phyloP scores from a whole-genome alignment of 2,797 vertebrate species.

The Erithacus rubecula region DNA sequence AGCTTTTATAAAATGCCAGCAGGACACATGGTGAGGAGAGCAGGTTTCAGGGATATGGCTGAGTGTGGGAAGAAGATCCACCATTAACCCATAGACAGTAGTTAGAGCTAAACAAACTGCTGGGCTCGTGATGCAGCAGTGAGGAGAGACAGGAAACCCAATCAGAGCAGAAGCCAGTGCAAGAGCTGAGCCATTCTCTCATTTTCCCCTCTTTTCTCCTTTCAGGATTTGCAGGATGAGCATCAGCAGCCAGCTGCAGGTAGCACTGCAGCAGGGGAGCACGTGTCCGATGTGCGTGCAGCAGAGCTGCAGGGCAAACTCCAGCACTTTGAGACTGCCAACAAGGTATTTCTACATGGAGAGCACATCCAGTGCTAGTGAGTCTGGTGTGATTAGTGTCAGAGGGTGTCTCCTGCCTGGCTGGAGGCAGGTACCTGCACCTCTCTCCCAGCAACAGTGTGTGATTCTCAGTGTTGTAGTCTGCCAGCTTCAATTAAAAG shows the following conservation, averaged over 20 bases:
- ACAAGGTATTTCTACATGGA: conserved; percentile 79
- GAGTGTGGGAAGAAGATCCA: not conserved
- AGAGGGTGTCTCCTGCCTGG: not conserved
- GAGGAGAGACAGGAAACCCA: not conserved
- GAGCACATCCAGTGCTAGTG: not conserved
- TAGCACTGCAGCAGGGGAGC: conserved; percentile 69
- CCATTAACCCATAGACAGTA: not conserved
- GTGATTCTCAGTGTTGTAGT: not conserved
- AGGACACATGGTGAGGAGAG: not conserved
- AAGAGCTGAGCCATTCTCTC: not conserved
- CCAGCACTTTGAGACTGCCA: conserved; percentile 79
- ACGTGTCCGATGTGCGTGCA: conserved; percentile 69
- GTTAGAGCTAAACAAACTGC: not conserved
- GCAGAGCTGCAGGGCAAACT: conserved; percentile 83
- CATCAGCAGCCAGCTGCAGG: conserved; percentile 68
- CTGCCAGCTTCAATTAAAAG: not conserved
- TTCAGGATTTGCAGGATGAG: conserved; percentile 77
- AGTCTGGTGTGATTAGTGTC: not conserved
- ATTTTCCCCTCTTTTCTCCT: not conserved
- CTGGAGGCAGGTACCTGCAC: not conserved
- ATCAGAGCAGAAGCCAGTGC: not conserved
- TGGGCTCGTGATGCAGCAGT: rapidly evolving
- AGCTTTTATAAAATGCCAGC: not conserved
- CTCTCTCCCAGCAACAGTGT: not conserved
- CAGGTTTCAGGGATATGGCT: not conserved